phyloP scores from a whole-genome alignment of 2,113 vertebrate species.

The Sitta europaea region DNA sequence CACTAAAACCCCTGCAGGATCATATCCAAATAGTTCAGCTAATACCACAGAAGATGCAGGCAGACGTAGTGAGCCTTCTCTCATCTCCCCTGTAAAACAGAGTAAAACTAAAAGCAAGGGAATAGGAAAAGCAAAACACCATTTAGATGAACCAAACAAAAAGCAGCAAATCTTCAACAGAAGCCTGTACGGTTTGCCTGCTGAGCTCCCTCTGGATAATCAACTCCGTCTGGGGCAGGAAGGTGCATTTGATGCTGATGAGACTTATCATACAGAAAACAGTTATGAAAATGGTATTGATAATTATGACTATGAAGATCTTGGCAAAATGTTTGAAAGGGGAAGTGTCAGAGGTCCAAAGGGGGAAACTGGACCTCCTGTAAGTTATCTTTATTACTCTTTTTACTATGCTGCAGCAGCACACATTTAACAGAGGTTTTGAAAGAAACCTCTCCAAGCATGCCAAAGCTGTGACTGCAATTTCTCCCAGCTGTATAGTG shows the following conservation, averaged over 20 bases:
- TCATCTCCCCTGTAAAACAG: slow-evolving; percentile 51
- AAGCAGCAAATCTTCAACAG: slow-evolving; percentile 72
- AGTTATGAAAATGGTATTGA: slow-evolving; percentile 75
- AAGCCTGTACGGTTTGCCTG: slow-evolving; percentile 71
- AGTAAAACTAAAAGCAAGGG: slow-evolving; percentile 61
- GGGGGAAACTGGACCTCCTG: slow-evolving; percentile 89
- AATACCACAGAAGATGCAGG: slow-evolving; percentile 62
- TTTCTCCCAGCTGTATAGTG: not conserved
- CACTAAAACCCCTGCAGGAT: not conserved
- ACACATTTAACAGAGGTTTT: slow-evolving; percentile 3
- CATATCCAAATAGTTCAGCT: slow-evolving; percentile 17
- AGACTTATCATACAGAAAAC: slow-evolving; percentile 61
- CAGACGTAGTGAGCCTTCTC: slow-evolving; percentile 11
- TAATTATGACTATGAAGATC: slow-evolving; percentile 85
- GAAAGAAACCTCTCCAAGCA: not conserved
- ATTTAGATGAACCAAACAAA: slow-evolving; percentile 56
- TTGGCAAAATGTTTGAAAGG: slow-evolving; percentile 81
- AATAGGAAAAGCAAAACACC: slow-evolving; percentile 48
- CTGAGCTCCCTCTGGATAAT: slow-evolving; percentile 55
- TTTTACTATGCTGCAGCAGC: slow-evolving; percentile 11
- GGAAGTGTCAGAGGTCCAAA: slow-evolving; percentile 84
- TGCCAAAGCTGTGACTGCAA: slow-evolving; percentile 1
- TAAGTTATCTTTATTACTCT: slow-evolving; percentile 77
- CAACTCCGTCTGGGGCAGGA: slow-evolving; percentile 71
- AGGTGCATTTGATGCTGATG: slow-evolving; percentile 40